Evolutionary conservation across 2,888 invertebrate species (phyloP).

Genomic region (Macrophya annulata): DNA sequence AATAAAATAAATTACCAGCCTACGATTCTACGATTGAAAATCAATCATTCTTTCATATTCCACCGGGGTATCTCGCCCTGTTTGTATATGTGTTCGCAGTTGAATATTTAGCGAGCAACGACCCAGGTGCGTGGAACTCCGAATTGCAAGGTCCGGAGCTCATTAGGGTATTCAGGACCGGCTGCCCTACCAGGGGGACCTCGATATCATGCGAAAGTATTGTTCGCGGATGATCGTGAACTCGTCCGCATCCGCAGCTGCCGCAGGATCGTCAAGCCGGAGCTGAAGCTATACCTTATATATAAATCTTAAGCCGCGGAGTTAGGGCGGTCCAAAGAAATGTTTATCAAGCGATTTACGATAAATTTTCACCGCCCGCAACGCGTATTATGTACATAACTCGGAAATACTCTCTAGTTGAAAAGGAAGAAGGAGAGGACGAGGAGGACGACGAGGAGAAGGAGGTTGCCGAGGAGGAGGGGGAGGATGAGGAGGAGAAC

Average conservation of each 20-base stretch:
- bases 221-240: neutral
- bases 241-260: neutral
- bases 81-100: neutral
- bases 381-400: neutral
- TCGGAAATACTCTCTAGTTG: neutral
- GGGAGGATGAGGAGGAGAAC: neutral
- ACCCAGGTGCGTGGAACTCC: constrained; percentile 24
- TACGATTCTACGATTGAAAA: neutral
- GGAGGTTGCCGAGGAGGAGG: neutral
- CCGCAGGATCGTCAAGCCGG: neutral
- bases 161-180: constrained; percentile 34
- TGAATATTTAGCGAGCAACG: constrained; percentile 39
- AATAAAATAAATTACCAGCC: neutral
- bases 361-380: neutral
- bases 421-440: neutral
- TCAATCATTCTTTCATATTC: neutral
- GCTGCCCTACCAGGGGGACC: neutral
- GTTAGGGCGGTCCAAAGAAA: neutral
- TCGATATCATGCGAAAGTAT: neutral
- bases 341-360: too few relatives aligned
- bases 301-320: neutral
- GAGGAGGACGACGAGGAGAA: neutral
- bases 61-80: neutral
- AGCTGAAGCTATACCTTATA: neutral
- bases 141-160: neutral